Base-by-base conservation (phyloP, 53 echinoderm and acorn worm genomes). In the Holothuria scabra region DNA sequence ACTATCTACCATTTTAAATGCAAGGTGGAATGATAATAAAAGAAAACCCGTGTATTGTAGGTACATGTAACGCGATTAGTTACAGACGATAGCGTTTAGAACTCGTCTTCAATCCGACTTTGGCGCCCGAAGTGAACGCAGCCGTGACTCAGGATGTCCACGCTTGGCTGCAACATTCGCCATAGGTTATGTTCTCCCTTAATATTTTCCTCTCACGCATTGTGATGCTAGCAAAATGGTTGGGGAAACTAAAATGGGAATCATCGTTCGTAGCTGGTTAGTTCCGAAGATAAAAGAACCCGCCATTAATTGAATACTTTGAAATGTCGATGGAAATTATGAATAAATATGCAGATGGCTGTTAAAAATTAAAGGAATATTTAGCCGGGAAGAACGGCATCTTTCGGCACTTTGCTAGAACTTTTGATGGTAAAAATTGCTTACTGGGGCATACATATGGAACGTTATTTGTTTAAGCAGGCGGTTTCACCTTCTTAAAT, bases 271-370 rank as follows among this genome's bases (percentile, higher is more conserved):
- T 26, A 71, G 71, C 25, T 44, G 46, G 71, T 71, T 71, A 71
- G 48, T 44, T 71, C 49, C 71, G 16, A 26, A 71, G 71, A 71
- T 71, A 48, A 71, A 71, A 71, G 44, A 48, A n/a, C 44, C 71
- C 71, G 71, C 22, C 48, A 71, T 71, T 71, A 71, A 71, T 71
- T 71, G 71, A 71, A 71, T 46, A 71, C 26, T 44, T 44, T 48
- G 48, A 71, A 71, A 71, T 67, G 46, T 52, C 71, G 48, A 71
- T 48, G 71, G 23, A 38, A 71, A 71, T 44, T 71, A 71, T 71
- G 71, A 71, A 71, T 71, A 46, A 46, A 71, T 71, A 71, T 71
- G 71, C 71, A 71, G 69, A 71, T 71, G 71, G 46, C 23, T 71
- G 12, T n/a, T 21, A n/a, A 68, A 35, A 29, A 28, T 65, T 71